Base-by-base conservation (phyloP, 1,140 invertebrate genomes). In the Eurosta solidaginis region DNA sequence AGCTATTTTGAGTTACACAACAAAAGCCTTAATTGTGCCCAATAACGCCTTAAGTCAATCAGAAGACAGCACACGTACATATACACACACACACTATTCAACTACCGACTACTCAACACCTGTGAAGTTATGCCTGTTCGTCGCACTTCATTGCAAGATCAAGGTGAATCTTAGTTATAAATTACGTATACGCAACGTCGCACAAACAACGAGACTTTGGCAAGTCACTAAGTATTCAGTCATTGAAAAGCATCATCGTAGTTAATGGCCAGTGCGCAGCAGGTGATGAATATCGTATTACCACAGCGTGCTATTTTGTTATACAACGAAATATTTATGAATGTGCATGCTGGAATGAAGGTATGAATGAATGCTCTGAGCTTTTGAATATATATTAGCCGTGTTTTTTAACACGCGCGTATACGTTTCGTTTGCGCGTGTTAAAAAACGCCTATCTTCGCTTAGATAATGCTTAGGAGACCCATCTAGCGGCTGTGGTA, bases 161-260 rank as follows among this genome's bases (percentile, higher is more conserved):
- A 68, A 68, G 59, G 59, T 68, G 59, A 68, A 68, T 68, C 59
- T 68, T 68, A 68, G 40, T 68, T 40, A 22, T 17, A 68, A 14
- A 68, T 68, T 68, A 68, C 33, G 59, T 68, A 68, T 68, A 68
- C 59, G 59, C 59, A 68, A 68, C 59, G 59, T 42, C 59, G 59
- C 33, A 68, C 59, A 40, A 40, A n/a, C n/a, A n/a, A n/a, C n/a
- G n/a, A 17, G n/a, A 40, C n/a, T 59, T 7, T 7, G 2, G 3
- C 59, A 12, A 40, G 27, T 68, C n/a, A n/a, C n/a, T n/a, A n/a
- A n/a, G n/a, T n/a, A n/a, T n/a, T n/a, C n/a, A n/a, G n/a, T n/a
- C 27, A 29, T 22, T 68, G n/a, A 20, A 40, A 68, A 68, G n/a
- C n/a, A n/a, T 68, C 59, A 68, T 68, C 59, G 27, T 17, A 68